phyloP scores from a whole-genome alignment of 2,888 invertebrate genomes.

The Scotopteryx bipunctaria region DNA sequence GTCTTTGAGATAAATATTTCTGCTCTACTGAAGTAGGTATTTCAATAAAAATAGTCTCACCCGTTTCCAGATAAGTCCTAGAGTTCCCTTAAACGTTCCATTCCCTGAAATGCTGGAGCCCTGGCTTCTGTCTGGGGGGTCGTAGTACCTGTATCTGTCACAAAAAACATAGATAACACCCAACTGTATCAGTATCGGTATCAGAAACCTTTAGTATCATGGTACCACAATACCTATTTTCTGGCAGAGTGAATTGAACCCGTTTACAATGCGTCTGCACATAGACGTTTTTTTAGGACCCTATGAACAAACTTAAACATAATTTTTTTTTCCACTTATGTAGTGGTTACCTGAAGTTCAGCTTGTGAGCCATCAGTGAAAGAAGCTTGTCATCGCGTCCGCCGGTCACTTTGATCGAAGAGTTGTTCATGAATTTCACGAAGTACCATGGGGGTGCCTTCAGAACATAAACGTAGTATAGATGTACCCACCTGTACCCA shows the following conservation, averaged over 20 bases:
- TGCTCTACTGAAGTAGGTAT: no score
- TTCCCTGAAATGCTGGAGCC: slow-evolving; percentile 86
- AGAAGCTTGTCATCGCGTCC: slow-evolving; percentile 89
- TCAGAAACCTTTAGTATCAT: no score
- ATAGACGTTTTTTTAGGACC: no score
- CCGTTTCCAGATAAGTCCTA: slow-evolving; percentile 87
- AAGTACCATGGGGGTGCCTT: slow-evolving; percentile 91
- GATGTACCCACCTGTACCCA: no score
- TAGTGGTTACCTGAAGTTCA: slow-evolving; percentile 85
- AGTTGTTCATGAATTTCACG: slow-evolving; percentile 84
- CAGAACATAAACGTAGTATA: not conserved
- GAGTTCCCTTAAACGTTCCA: slow-evolving; percentile 87
- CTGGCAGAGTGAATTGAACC: no score
- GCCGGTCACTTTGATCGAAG: slow-evolving; percentile 84
- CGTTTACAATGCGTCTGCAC: no score
- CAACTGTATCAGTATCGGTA: no score
- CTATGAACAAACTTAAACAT: no score
- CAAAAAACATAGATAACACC: not conserved
- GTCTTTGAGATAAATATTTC: not conserved
- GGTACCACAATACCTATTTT: no score
- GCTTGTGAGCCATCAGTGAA: slow-evolving; percentile 84
- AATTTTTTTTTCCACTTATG: no score
- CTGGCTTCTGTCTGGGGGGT: slow-evolving; percentile 89
- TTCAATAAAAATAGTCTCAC: no score
- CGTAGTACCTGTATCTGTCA: slow-evolving; percentile 86